These are phyloP conservation scores for Auanema freiburgensis DNA, from an alignment of 2,888 invertebrate genomes.

Conservation along the genomic window DNA sequence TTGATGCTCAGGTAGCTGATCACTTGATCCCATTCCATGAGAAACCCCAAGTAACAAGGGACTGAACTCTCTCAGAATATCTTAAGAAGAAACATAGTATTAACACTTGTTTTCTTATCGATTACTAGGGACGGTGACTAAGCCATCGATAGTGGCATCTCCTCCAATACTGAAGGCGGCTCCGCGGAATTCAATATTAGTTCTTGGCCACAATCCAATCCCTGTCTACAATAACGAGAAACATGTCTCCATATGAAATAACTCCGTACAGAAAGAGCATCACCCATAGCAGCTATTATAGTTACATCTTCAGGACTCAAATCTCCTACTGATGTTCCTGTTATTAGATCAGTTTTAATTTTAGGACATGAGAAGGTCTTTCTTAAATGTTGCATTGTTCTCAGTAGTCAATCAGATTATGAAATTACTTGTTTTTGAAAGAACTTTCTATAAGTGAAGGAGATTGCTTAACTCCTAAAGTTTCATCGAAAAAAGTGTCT, in stretches of 20 bases:
- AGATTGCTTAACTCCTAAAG: conserved; percentile 27
- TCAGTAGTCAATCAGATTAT: background rate
- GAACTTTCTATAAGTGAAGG: conserved; percentile 47
- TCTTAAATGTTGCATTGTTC: conserved; percentile 27
- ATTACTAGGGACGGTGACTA: conserved; percentile 59
- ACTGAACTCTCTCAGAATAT: conserved; percentile 60
- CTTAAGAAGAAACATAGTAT: conserved; percentile 19
- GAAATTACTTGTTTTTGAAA: conserved; percentile 44
- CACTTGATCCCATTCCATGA: conserved; percentile 57
- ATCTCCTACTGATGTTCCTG: conserved; percentile 55
- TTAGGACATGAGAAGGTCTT: conserved; percentile 54
- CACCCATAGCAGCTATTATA: conserved; percentile 62
- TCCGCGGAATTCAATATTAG: conserved; percentile 60
- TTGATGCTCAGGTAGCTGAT: conserved; percentile 57
- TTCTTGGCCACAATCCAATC: conserved; percentile 55
- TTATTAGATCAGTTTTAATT: conserved; percentile 51
- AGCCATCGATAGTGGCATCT: conserved; percentile 63
- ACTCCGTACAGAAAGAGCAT: conserved; percentile 50
- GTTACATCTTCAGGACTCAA: conserved; percentile 60
- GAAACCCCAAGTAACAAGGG: conserved; percentile 42
- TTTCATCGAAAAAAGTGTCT: conserved; percentile 16
- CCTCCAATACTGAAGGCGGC: conserved; percentile 61
- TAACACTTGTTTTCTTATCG: conserved; percentile 1
- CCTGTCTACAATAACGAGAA: conserved; percentile 46
- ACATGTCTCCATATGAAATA: background rate